These are phyloP conservation scores for Asobara japonica DNA, from an alignment of 1,140 invertebrate genomes.

Conservation along the genomic window DNA sequence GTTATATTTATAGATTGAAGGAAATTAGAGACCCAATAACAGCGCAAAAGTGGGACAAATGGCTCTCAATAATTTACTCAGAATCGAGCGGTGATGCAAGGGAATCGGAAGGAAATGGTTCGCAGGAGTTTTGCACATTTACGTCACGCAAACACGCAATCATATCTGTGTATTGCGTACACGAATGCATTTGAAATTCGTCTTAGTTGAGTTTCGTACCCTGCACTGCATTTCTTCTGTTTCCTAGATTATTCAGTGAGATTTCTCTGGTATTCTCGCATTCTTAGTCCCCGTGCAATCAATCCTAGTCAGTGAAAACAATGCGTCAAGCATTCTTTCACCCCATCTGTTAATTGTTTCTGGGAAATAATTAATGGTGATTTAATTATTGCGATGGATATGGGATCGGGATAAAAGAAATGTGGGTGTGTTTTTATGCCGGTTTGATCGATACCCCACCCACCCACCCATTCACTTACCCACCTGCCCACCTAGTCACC, in stretches of 20 bases:
- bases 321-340: background rate
- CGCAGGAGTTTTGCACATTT: conserved; percentile 45
- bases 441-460: too few relatives aligned
- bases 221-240: background rate
- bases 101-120: conserved; percentile 47
- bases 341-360: background rate
- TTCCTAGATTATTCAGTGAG: background rate
- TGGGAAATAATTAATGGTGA: background rate
- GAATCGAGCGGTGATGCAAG: conserved; percentile 42
- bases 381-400: too few relatives aligned
- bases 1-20: too few relatives aligned
- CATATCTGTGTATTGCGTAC: background rate
- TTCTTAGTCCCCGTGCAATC: background rate
- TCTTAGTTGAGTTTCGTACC: background rate
- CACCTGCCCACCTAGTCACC: too few relatives aligned
- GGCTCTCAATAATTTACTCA: too few relatives aligned
- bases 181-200: background rate
- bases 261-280: background rate
- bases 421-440: too few relatives aligned
- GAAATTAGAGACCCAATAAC: too few relatives aligned
- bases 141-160: conserved; percentile 44
- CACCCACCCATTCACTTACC: too few relatives aligned
- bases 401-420: too few relatives aligned
- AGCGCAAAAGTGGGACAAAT: too few relatives aligned
- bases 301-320: conserved; percentile 13